Evolutionary conservation across 2,888 invertebrate species (phyloP), one percentile per base, ranked within the genome.

Genomic region (Folsomia candida): DNA sequence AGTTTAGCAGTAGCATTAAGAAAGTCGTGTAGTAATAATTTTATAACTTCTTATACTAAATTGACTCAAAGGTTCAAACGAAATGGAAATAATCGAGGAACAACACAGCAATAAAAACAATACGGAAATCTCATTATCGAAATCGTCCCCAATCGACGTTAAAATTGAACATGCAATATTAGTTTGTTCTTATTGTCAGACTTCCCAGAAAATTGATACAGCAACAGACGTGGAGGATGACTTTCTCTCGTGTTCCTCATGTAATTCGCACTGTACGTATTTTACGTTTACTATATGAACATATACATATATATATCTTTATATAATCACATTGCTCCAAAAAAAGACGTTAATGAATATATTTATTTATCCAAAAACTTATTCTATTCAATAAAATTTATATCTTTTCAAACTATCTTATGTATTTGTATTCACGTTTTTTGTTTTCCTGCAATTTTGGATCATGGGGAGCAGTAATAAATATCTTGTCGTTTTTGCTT

Each of bases 401-500:
- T 60, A 27, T 18, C 60, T 60, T 60, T 60, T 24, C 24, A 26
- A 22, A 24, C 37, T 37, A 37, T 37, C 37, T 37, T 37, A n/a
- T n/a, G 37, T 9, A 37, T 4, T 37, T 37, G 37, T 37, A 61
- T 25, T 6, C 11, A 20, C 11, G 25, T 57, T 4, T 9, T n/a
- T 57, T 66, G 54, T 11, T 37, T 28, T 2, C 27, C n/a, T 9
- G 11, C 9, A 62, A 27, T 68, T 6, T 57, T 2, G 57, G 29
- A 25, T 28, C 24, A 25, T 20, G 29, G 24, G 3, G 27, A 37
- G 14, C n/a, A 14, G n/a, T n/a, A n/a, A n/a, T n/a, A n/a, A 4
- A 20, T 54, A 54, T 54, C 4, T 6, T 54, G n/a, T 54, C n/a
- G 22, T 54, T n/a, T 54, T 9, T 37, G 37, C 4, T 75, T 81